A percentile compares a stretch with the other conserved stretches of the same genome.
phyloP scores from a whole-genome alignment of 1,140 invertebrate genomes.

The Drosophila ananassae region DNA sequence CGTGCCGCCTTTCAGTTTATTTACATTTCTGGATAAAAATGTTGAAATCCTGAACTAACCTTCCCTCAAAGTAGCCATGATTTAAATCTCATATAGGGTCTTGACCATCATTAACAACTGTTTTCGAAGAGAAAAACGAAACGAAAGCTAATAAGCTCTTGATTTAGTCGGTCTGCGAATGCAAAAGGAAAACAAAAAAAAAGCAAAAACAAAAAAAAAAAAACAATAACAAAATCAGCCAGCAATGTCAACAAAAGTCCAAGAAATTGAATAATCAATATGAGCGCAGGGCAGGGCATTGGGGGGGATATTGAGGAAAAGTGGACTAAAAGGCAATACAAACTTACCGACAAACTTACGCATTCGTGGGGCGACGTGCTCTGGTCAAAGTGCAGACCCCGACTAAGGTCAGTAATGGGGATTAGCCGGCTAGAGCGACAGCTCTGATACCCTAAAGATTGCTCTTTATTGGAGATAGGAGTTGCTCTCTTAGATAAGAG shows the following conservation, averaged over 20 bases:
- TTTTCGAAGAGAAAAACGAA: not conserved
- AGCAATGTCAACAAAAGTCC: slow-evolving; percentile 69
- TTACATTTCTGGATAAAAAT: not conserved
- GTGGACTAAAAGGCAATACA: slow-evolving; percentile 2
- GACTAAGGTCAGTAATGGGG: slow-evolving; percentile 31
- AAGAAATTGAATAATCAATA: slow-evolving; percentile 80
- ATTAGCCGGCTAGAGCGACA: not conserved
- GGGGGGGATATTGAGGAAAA: not conserved
- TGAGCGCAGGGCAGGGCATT: not conserved
- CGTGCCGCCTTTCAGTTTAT: no score
- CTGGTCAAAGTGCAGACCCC: slow-evolving; percentile 31
- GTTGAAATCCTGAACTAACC: no score
- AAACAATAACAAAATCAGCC: slow-evolving; percentile 33
- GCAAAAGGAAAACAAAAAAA: not conserved
- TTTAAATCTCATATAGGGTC: slow-evolving; percentile 7
- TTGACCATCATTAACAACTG: slow-evolving; percentile 40
- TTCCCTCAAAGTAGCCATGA: slow-evolving; percentile 3
- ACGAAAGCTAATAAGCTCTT: slow-evolving; percentile 44
- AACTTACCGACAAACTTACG: no score
- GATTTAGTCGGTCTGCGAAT: slow-evolving; percentile 32
- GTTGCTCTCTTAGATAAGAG: no score
- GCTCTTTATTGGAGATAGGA: not conserved
- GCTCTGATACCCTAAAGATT: not conserved
- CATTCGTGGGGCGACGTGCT: slow-evolving; percentile 5
- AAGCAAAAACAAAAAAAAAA: slow-evolving; percentile 4